Percentiles rank a stretch among this genome's conserved stretches.
phyloP scores from a whole-genome alignment of 1,140 invertebrate species.

The Ceratosolen fusciceps region DNA sequence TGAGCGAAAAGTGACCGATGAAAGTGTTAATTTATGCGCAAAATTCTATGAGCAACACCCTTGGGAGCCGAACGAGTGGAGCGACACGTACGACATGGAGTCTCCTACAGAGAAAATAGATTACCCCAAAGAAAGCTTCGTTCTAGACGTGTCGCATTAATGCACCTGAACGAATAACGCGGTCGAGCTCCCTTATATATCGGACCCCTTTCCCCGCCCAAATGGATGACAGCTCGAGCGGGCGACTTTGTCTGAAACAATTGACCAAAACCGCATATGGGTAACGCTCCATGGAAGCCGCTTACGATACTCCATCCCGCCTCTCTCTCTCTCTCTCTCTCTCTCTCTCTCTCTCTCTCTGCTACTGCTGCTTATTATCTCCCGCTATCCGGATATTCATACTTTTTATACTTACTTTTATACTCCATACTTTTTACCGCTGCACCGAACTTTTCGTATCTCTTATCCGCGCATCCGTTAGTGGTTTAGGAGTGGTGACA shows the following conservation, averaged over 20 bases:
- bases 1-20: conserved; percentile 52
- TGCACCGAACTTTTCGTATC: too few species aligned
- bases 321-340: too few species aligned
- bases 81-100: neutral
- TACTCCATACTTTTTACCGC: too few species aligned
- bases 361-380: too few species aligned
- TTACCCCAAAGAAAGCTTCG: neutral
- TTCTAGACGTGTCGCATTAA: neutral
- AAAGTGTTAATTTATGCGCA: conserved; percentile 48
- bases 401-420: too few species aligned
- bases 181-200: neutral
- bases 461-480: too few species aligned
- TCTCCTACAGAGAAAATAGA: neutral
- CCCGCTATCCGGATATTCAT: too few species aligned
- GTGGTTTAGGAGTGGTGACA: too few species aligned
- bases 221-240: neutral
- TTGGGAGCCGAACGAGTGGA: neutral
- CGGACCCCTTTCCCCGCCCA: neutral
- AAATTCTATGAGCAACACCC: conserved; percentile 3
- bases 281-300: neutral
- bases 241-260: neutral
- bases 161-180: neutral
- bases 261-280: neutral
- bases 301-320: neutral
- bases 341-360: too few species aligned